Percentiles rank a stretch among this genome's conserved stretches.
Evolutionary conservation across 2,113 vertebrate genomes (phyloP).

Genomic region (Dolichallabes microphthalmus): DNA sequence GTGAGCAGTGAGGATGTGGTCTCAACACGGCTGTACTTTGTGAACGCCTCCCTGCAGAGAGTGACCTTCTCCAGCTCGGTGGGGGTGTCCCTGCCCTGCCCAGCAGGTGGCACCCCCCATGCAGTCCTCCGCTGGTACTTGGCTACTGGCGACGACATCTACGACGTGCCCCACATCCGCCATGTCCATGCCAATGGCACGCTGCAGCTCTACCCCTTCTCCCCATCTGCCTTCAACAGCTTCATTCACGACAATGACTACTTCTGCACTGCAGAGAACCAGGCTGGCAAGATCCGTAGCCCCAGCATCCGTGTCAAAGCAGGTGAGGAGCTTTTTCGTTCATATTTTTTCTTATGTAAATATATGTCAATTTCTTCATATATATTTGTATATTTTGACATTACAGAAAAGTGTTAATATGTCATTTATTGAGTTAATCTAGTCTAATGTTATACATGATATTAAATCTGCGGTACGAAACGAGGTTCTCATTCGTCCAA

Average conservation of each 20-base stretch:
- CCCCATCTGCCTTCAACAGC: conserved; percentile 98
- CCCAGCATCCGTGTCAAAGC: conserved; percentile 98
- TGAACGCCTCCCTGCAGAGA: conserved; percentile 97
- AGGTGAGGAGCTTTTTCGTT: conserved; percentile 72
- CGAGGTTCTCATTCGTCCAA: background rate
- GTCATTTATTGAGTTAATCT: background rate
- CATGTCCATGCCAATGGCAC: conserved; percentile 98
- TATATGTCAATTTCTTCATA: background rate
- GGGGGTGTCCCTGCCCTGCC: conserved; percentile 96
- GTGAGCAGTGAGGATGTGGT: conserved; percentile 84
- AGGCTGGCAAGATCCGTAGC: conserved; percentile 96
- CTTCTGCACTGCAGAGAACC: conserved; percentile 98
- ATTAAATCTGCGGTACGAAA: background rate
- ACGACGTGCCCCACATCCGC: conserved; percentile 98
- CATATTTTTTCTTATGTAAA: background rate
- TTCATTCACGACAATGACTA: conserved; percentile 99
- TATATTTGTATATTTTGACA: background rate
- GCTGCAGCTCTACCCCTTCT: conserved; percentile 96
- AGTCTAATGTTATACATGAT: background rate
- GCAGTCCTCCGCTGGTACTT: conserved; percentile 98
- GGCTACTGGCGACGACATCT: conserved; percentile 98
- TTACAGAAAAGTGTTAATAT: background rate
- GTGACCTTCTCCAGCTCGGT: conserved; percentile 89
- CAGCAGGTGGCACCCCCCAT: conserved; percentile 93
- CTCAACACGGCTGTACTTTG: conserved; percentile 98